Conservation (phyloP, 1,140 invertebrate genomes). For the Calephelis virginiensis region DNA sequence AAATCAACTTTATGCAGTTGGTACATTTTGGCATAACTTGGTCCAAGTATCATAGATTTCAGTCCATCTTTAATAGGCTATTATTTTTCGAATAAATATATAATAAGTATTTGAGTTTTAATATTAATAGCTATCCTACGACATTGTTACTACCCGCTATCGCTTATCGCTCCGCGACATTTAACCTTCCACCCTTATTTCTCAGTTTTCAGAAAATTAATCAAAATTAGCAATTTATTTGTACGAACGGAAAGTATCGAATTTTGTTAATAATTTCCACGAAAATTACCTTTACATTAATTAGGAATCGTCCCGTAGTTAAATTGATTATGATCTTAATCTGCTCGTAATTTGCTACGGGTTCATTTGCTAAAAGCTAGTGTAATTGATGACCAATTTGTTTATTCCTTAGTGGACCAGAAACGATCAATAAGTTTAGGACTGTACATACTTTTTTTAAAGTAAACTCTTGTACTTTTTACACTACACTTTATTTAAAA, state of each 20-base stretch:
- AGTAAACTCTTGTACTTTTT: too few relatives aligned
- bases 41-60: too few relatives aligned
- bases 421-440: too few relatives aligned
- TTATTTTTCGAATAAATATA: too few relatives aligned
- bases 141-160: neutral
- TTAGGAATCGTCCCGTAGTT: neutral
- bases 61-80: too few relatives aligned
- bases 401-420: neutral
- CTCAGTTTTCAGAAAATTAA: neutral
- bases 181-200: neutral
- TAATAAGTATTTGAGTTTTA: too few relatives aligned
- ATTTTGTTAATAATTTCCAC: conserved; percentile 3
- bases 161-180: neutral
- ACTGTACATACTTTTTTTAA: too few relatives aligned
- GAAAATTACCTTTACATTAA: conserved; percentile 7
- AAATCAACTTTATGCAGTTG: too few relatives aligned
- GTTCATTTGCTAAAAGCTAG: conserved; percentile 5
- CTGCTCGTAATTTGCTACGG: neutral
- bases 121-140: neutral
- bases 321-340: conserved; percentile 9
- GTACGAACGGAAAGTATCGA: neutral
- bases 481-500: too few relatives aligned
- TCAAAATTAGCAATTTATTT: neutral
- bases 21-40: too few relatives aligned
- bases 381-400: neutral